phyloP scores from a whole-genome alignment of 2,888 invertebrate species.

The Eupithecia exiguata region DNA sequence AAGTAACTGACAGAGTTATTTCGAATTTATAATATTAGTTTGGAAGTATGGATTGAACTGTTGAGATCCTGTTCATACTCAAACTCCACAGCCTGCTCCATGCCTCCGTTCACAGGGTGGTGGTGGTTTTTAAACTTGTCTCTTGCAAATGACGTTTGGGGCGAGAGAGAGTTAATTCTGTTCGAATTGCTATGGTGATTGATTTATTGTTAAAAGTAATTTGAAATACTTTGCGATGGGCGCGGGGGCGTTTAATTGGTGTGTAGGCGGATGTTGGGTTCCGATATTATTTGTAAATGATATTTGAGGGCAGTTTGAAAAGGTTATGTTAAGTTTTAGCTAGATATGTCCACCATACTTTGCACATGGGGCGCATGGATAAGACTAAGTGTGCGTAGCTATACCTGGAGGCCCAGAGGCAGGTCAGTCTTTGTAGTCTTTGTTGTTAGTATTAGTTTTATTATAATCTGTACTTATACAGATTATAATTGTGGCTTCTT shows the following conservation, averaged over 20 bases:
- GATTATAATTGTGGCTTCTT: no score
- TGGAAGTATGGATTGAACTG: not conserved
- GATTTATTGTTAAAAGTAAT: constrained; percentile 40
- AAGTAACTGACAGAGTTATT: no score
- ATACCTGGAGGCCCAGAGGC: not conserved
- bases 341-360: not conserved
- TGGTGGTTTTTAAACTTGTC: constrained; percentile 38
- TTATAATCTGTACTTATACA: no score
- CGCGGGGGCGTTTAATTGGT: not conserved
- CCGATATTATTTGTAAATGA: not conserved
- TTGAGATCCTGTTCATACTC: constrained; percentile 12
- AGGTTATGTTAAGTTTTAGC: not conserved
- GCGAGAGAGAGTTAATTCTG: constrained; percentile 37
- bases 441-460: no score
- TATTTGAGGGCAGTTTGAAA: not conserved
- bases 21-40: no score
- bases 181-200: constrained; percentile 36
- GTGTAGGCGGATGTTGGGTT: not conserved
- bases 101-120: constrained; percentile 25
- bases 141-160: constrained; percentile 38
- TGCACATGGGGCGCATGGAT: not conserved
- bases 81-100: no score
- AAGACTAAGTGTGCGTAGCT: not conserved
- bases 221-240: constrained; percentile 26
- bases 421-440: no score